Evolutionary conservation across 2,888 invertebrate species (phyloP), one percentile per base, ranked within the genome.

Genomic region (Zele albiditarsus): DNA sequence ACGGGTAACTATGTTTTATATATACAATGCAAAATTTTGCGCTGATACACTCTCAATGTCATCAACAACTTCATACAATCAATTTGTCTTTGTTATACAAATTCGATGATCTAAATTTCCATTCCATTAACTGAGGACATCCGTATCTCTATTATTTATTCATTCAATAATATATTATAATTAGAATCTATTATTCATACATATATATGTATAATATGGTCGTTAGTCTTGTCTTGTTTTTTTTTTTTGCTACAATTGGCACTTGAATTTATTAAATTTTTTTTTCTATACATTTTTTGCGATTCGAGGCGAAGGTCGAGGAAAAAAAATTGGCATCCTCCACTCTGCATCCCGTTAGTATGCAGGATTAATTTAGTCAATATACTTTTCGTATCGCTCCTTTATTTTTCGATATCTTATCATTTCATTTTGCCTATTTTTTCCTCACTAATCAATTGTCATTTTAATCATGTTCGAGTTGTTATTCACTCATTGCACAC

Each of bases 241-340:
- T 60, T 53, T 60, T 62, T 31, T 79, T 82, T 75, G 80, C 82
- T 86, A 85, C 79, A 81, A 86, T 86, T 86, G 85, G 85, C 85
- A 86, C 86, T 86, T 85, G 80, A 78, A 83, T 80, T 81, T 60
- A 53, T 57, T 25, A 27, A 38, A 46, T 10, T 62, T 53, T 65
- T 25, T 68, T 62, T 20, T 38, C 31, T 28, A n/a, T n/a, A n/a
- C n/a, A n/a, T n/a, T n/a, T n/a, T n/a, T n/a, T n/a, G n/a, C n/a
- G n/a, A n/a, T n/a, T n/a, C n/a, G n/a, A n/a, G n/a, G n/a, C n/a
- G n/a, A n/a, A n/a, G n/a, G n/a, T n/a, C n/a, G n/a, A n/a, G n/a
- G n/a, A n/a, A n/a, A n/a, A n/a, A n/a, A n/a, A n/a, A n/a, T n/a
- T n/a, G n/a, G n/a, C n/a, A n/a, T n/a, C n/a, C n/a, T n/a, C n/a